A percentile compares a stretch with the other conserved stretches of the same genome.
phyloP scores from a whole-genome alignment of 2,888 invertebrate genomes.

The Hydriomena furcata region DNA sequence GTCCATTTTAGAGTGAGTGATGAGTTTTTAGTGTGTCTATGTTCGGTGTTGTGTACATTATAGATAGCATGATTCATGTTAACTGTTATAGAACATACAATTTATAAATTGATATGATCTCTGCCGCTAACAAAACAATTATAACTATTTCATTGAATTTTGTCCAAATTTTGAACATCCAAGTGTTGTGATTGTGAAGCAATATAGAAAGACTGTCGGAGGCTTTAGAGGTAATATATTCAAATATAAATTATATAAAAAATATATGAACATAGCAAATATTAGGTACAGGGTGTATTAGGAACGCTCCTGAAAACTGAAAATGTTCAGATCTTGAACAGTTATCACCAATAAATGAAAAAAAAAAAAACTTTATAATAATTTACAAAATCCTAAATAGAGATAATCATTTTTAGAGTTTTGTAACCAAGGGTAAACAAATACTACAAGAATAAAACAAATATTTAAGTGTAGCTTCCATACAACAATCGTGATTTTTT shows the following conservation, averaged over 20 bases:
- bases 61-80: background rate
- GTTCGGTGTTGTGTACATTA: background rate
- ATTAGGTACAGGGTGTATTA: too few relatives aligned
- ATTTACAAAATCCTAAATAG: too few relatives aligned
- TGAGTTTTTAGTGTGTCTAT: background rate
- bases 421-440: too few relatives aligned
- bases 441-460: too few relatives aligned
- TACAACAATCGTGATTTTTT: too few relatives aligned
- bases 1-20: constrained; percentile 1
- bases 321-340: too few relatives aligned
- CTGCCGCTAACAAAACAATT: background rate
- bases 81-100: background rate
- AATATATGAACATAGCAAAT: constrained; percentile 42
- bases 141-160: constrained; percentile 17
- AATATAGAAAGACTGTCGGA: constrained; percentile 73
- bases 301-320: too few relatives aligned
- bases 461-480: too few relatives aligned
- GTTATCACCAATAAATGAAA: too few relatives aligned
- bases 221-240: constrained; percentile 63
- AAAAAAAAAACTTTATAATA: too few relatives aligned
- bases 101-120: constrained; percentile 1
- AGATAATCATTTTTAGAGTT: too few relatives aligned
- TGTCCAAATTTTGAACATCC: constrained; percentile 44
- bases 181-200: constrained; percentile 68
- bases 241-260: constrained; percentile 35